phyloP scores from a whole-genome alignment of 2,888 invertebrate species.

The Ryuthela nishihirai region DNA sequence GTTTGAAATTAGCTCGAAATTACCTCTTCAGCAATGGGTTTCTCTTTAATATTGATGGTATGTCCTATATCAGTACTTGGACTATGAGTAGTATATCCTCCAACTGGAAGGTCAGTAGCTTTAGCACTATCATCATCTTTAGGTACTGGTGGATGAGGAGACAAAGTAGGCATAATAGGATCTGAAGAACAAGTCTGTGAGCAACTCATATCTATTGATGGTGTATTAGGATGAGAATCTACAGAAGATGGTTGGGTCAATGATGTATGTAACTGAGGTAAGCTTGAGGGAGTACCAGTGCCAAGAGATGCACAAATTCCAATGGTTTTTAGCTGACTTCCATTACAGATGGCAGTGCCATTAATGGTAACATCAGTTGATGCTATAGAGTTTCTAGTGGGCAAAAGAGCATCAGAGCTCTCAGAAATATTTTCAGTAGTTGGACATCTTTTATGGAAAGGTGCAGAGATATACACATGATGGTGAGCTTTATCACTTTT shows the following conservation, averaged over 20 bases:
- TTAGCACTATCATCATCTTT: conserved; percentile 14
- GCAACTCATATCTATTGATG: conserved; percentile 67
- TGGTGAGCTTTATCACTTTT: conserved; percentile 46
- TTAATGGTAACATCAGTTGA: no score
- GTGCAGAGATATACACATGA: conserved; percentile 43
- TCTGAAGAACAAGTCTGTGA: conserved; percentile 65
- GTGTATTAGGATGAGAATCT: conserved; percentile 62
- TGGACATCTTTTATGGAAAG: no score
- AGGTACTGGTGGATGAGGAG: conserved; percentile 63
- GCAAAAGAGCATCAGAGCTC: no score
- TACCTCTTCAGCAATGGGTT: conserved; percentile 29
- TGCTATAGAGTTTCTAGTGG: no score
- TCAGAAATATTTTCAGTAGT: no score
- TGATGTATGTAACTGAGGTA: conserved; percentile 52
- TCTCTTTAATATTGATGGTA: neutral
- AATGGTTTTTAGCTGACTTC: no score
- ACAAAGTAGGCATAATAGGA: conserved; percentile 66
- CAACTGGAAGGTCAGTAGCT: conserved; percentile 4
- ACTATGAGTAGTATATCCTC: conserved; percentile 10
- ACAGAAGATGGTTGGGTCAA: conserved; percentile 59
- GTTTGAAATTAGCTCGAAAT: no score
- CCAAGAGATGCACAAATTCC: no score
- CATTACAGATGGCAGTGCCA: no score
- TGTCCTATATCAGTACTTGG: neutral
- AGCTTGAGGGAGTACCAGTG: conserved; percentile 49